Evolutionary conservation across 2,888 invertebrate genomes (phyloP), one percentile per base, ranked within the genome.

Genomic region (Watsonalla binaria): DNA sequence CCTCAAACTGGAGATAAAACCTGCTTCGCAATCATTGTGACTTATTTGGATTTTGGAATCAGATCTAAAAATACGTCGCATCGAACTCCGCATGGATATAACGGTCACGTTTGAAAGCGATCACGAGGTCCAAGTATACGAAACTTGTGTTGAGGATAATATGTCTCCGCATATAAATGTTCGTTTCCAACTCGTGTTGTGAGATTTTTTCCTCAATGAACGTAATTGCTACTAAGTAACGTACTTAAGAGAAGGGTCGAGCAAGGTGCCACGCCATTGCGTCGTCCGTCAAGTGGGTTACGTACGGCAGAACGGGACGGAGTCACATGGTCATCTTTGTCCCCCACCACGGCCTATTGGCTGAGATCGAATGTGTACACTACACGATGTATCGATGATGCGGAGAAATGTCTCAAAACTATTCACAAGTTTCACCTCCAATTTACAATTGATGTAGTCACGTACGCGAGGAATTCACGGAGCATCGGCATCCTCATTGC

Each of bases 251-350:
- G 77, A 80, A 80, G 82, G 83, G 82, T 81, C 79, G 74, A 64
- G 72, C 66, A 69, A 78, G 78, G 77, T 79, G 77, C 69, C 62
- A 63, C 59, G 57, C 61, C 71, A 74, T 71, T 76, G 72, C 75
- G 75, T 71, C 65, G 73, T 70, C 74, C 70, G 75, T 74, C 56
- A 82, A 74, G 76, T 83, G 70, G 83, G 86, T 81, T 82, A 80
- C 57, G 66, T 82, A 80, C 57, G 66, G 60, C 63, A 59, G 77
- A 80, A 61, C 58, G 74, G 77, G 76, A 72, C 66, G 63, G 65
- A 59, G 54, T 59, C 56, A 60, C 60, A 57, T 60, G 56, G 62
- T 61, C 69, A 65, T 80, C 79, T 76, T 74, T 70, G 63, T 81
- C 79, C 53, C 65, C 62, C 70, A 67, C 68, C 63, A 66, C 66